Conservation (phyloP, 2,797 vertebrate genomes). For the Synanceia verrucosa region DNA sequence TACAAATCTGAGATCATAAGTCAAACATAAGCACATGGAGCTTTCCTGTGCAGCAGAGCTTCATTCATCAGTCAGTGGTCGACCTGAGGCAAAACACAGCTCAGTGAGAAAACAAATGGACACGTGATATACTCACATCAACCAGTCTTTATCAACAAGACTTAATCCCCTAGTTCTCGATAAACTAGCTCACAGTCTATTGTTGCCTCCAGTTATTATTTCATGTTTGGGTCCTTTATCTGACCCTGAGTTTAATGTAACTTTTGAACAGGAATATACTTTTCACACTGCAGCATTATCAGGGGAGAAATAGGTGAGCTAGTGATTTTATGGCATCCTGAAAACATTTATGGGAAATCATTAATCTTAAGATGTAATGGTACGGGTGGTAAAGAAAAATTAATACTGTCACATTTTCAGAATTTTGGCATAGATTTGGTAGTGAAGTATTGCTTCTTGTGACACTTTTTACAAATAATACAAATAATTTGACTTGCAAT, state of each 20-base stretch:
- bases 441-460: no score
- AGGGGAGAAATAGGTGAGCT: neutral
- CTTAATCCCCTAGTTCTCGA: neutral
- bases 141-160: neutral
- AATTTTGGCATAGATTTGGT: neutral
- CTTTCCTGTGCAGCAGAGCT: slow-evolving; percentile 2
- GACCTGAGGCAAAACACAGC: slow-evolving; percentile 19
- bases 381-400: neutral
- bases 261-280: neutral
- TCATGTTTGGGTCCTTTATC: neutral
- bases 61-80: slow-evolving; percentile 27
- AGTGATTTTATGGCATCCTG: neutral
- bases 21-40: slow-evolving; percentile 5
- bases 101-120: neutral
- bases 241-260: neutral
- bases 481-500: no score
- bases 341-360: neutral
- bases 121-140: slow-evolving; percentile 1
- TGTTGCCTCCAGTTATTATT: neutral
- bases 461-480: neutral
- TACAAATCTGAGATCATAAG: slow-evolving; percentile 33
- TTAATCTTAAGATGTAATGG: neutral
- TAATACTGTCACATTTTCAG: neutral
- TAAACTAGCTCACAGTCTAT: neutral
- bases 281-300: neutral